Conservation (phyloP, 2,888 invertebrate genomes). For the Eulithis prunata region DNA sequence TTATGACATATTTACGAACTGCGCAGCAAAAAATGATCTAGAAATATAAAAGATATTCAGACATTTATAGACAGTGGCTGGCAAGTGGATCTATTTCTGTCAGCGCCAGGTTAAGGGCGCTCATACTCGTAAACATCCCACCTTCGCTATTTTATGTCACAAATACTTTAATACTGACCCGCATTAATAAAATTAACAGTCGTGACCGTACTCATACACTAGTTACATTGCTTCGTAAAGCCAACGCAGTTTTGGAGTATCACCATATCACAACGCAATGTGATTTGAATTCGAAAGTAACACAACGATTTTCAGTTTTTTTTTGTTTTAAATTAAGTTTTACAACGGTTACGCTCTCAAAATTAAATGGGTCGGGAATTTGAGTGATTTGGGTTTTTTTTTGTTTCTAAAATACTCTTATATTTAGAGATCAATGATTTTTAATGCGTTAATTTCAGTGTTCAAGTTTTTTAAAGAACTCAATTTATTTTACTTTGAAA, state of each 20-base stretch:
- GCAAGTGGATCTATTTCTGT: conserved; percentile 22
- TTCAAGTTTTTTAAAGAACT: too few species aligned
- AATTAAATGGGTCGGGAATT: conserved; percentile 11
- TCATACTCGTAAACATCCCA: conserved; percentile 19
- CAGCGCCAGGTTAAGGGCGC: conserved; percentile 28
- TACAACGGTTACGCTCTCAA: conserved; percentile 25
- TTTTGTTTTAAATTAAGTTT: conserved; percentile 16
- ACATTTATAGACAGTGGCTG: conserved; percentile 10
- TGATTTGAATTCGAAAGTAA: too few species aligned
- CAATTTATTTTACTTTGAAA: too few species aligned
- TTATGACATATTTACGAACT: too few species aligned
- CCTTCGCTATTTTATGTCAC: conserved; percentile 24
- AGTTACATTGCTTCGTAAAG: too few species aligned
- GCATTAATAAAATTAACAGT: neutral
- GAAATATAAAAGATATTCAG: conserved; percentile 3
- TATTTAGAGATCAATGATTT: neutral
- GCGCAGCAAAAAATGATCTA: neutral
- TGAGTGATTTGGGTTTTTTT: conserved; percentile 20
- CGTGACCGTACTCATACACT: too few species aligned
- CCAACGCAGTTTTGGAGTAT: too few species aligned
- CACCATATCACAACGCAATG: too few species aligned
- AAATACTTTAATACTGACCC: conserved; percentile 21
- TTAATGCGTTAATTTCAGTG: too few species aligned
- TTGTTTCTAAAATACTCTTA: neutral
- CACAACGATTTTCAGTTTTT: neutral